Percentiles rank a stretch among this genome's conserved stretches.
Conservation (phyloP, 2,113 vertebrate species). For the Phrynocephalus versicolor region DNA sequence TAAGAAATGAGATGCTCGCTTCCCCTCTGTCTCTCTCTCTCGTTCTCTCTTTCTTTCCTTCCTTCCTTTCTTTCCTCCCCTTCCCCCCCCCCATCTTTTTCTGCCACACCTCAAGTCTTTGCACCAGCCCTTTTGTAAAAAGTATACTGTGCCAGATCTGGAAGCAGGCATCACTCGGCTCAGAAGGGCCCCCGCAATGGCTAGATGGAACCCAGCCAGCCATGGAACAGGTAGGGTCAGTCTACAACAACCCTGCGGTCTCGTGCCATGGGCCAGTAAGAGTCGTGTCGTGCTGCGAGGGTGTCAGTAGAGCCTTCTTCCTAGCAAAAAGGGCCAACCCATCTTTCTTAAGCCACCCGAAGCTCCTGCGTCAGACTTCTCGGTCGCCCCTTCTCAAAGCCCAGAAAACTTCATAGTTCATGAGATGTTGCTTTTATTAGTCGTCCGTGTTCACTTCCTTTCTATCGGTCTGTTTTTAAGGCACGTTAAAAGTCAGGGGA, state of each 20-base stretch:
- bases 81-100: too few species aligned
- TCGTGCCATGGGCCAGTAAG: too few species aligned
- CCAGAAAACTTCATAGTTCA: background rate
- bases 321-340: too few species aligned
- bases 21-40: too few species aligned
- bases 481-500: too few species aligned
- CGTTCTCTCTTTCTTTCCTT: slow-evolving; percentile 35
- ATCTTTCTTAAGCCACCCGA: background rate
- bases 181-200: background rate
- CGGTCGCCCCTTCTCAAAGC: too few species aligned
- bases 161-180: background rate
- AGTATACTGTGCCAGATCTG: too few species aligned
- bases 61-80: too few species aligned
- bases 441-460: too few species aligned
- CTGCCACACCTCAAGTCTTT: background rate
- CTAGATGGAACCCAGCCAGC: background rate
- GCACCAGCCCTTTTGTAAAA: background rate
- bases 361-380: background rate
- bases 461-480: background rate
- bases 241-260: too few species aligned
- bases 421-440: background rate
- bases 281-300: background rate
- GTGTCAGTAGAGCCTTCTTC: background rate
- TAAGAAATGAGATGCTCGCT: slow-evolving; percentile 52
- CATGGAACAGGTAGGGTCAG: background rate